phyloP scores from a whole-genome alignment of 2,888 invertebrate species.

The Rhabditophanes sp. region DNA sequence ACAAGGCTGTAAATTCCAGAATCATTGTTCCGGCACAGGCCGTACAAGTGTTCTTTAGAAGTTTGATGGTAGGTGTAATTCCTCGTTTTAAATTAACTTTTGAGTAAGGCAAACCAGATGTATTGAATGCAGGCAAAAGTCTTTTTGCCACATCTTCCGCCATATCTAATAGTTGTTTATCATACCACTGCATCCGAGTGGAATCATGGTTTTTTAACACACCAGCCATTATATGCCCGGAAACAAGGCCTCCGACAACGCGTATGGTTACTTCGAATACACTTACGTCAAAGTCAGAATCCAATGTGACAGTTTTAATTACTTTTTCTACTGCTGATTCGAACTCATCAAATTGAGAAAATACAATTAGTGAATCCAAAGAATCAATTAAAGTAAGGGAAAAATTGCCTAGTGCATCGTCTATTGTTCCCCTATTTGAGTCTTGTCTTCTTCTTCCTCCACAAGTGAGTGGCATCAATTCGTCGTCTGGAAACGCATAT shows the following conservation, averaged over 20 bases:
- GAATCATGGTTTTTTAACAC: constrained; percentile 60
- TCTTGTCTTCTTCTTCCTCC: too few species aligned
- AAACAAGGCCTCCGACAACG: constrained; percentile 64
- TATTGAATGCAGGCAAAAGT: constrained; percentile 89
- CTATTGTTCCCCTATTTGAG: too few species aligned
- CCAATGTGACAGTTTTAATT: constrained; percentile 71
- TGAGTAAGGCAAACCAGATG: constrained; percentile 70
- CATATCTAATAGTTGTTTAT: constrained; percentile 53
- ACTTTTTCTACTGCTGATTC: constrained; percentile 73
- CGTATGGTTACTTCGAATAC: constrained; percentile 96
- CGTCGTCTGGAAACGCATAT: constrained; percentile 93
- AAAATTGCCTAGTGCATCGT: constrained; percentile 55
- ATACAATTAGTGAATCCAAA: constrained; percentile 70
- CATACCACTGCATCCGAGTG: constrained; percentile 48
- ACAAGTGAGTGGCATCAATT: constrained; percentile 88
- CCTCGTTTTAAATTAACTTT: constrained; percentile 44
- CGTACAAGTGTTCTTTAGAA: constrained; percentile 53
- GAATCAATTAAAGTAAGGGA: constrained; percentile 86
- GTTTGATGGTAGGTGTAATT: constrained; percentile 25
- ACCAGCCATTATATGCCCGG: constrained; percentile 46
- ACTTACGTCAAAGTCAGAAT: constrained; percentile 81
- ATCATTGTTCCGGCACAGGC: constrained; percentile 97
- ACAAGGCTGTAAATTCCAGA: constrained; percentile 85
- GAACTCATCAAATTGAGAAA: constrained; percentile 84
- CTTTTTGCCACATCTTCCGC: constrained; percentile 81